A percentile compares a stretch with the other conserved stretches of the same genome.
These are phyloP conservation scores for Ischnura elegans DNA, from an alignment of 2,888 invertebrate genomes.

Conservation along the genomic window DNA sequence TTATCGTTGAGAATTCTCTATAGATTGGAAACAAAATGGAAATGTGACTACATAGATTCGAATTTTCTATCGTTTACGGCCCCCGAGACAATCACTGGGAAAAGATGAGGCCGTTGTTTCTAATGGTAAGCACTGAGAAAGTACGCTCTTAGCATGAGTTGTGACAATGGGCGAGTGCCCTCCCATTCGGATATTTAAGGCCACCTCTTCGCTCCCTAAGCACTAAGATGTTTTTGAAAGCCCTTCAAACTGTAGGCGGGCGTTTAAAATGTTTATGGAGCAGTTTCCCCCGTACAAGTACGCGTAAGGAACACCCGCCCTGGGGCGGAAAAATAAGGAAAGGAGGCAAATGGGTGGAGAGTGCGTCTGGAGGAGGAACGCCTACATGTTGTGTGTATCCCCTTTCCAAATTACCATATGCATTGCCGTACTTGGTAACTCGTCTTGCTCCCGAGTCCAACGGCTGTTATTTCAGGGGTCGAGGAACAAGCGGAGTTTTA, in stretches of 20 bases:
- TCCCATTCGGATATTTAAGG: not conserved
- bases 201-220: not conserved
- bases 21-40: too few species aligned
- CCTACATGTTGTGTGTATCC: not conserved
- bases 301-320: not conserved
- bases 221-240: not conserved
- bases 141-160: not conserved
- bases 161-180: not conserved
- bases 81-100: not conserved
- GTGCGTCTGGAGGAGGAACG: not conserved
- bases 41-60: too few species aligned
- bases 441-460: not conserved
- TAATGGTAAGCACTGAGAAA: not conserved
- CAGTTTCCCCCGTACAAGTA: not conserved
- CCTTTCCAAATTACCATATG: not conserved
- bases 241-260: not conserved
- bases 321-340: not conserved
- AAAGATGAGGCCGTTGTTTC: too few species aligned
- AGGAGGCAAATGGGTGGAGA: not conserved
- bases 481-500: not conserved
- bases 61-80: too few species aligned
- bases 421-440: not conserved
- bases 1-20: too few species aligned
- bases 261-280: slow-evolving; percentile 1
- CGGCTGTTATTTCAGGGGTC: not conserved